phyloP scores from a whole-genome alignment of 2,113 vertebrate species.

The Aspidoscelis tigris region DNA sequence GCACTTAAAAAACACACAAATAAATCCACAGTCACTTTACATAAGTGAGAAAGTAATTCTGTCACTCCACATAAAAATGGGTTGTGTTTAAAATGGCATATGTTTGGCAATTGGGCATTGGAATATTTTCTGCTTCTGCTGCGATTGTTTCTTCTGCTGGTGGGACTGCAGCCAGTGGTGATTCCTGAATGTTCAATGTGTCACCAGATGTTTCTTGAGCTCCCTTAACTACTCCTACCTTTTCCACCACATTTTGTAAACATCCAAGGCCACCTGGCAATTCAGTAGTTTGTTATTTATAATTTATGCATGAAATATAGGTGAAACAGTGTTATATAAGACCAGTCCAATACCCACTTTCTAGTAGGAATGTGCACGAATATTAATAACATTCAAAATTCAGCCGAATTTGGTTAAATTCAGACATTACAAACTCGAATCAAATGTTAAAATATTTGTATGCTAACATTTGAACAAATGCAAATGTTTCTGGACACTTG shows the following conservation, averaged over 20 bases:
- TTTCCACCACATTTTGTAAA: background rate
- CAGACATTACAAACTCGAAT: no score
- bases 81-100: background rate
- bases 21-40: no score
- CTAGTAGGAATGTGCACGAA: no score
- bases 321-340: background rate
- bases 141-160: background rate
- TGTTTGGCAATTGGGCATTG: no score
- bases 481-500: no score
- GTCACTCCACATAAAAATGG: constrained; percentile 7
- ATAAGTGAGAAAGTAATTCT: background rate
- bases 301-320: background rate
- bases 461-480: no score
- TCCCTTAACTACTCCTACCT: background rate
- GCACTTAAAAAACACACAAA: no score
- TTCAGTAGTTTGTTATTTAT: background rate
- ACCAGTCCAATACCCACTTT: background rate
- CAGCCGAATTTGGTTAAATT: no score
- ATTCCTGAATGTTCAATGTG: background rate
- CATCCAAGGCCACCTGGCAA: background rate
- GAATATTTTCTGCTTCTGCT: background rate
- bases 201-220: background rate
- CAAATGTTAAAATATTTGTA: no score
- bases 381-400: no score
- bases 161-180: background rate